Conservation (phyloP, 2,797 vertebrate species). For the Oreonectes daqikongensis region DNA sequence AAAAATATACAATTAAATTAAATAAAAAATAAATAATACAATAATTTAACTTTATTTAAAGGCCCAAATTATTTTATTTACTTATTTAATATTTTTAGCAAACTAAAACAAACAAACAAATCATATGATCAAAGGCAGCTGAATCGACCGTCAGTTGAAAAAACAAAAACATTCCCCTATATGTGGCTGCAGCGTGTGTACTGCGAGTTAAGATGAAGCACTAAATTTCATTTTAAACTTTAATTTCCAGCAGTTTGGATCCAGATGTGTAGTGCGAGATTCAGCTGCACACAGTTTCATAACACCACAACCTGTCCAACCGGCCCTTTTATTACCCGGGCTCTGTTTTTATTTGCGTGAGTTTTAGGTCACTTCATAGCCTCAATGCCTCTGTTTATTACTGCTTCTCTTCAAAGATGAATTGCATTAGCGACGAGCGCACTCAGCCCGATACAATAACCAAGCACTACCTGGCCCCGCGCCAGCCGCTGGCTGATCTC, state of each 20-base stretch:
- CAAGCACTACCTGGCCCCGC: conserved; percentile 11
- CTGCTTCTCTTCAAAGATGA: conserved; percentile 56
- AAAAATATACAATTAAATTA: too few relatives aligned
- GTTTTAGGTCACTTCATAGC: conserved; percentile 57
- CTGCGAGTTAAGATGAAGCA: background rate
- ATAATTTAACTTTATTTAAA: too few relatives aligned
- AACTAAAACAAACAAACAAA: background rate
- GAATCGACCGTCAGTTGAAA: background rate
- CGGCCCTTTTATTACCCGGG: conserved; percentile 48
- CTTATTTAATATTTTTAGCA: too few relatives aligned
- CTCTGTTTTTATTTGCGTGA: conserved; percentile 50
- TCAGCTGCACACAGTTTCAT: conserved; percentile 8
- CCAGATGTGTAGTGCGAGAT: background rate
- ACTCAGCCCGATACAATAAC: conserved; percentile 49
- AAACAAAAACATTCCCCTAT: background rate
- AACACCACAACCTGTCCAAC: conserved; percentile 26
- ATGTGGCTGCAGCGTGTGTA: background rate
- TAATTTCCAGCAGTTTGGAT: background rate
- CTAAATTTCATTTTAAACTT: background rate
- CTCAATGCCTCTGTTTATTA: conserved; percentile 53
- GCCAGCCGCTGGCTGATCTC: conserved; percentile 5
- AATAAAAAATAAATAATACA: too few relatives aligned
- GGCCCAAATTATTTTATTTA: too few relatives aligned
- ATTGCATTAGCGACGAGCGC: conserved; percentile 53
- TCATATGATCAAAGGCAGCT: too few relatives aligned